Evolutionary conservation across 2,113 vertebrate species (phyloP).

Genomic region (Lepus europaeus): DNA sequence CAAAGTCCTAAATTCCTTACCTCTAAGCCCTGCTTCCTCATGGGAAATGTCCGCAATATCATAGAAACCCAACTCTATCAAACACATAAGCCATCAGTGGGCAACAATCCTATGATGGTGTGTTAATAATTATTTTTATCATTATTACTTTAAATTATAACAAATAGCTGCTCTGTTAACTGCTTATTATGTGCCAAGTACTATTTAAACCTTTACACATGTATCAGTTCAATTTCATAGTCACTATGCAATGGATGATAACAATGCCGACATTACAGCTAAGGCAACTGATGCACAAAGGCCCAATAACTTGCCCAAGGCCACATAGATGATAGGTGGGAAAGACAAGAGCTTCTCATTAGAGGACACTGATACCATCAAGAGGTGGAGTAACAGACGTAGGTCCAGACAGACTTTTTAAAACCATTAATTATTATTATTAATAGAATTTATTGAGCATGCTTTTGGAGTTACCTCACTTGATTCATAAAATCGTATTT

Average conservation of each 20-base stretch:
- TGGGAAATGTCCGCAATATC: neutral
- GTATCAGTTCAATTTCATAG: neutral
- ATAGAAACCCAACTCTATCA: neutral
- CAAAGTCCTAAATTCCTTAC: constrained; percentile 52
- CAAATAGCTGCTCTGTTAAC: neutral
- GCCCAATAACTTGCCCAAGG: neutral
- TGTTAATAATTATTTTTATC: constrained; percentile 12
- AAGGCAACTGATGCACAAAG: neutral
- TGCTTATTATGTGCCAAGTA: neutral
- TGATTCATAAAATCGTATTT: neutral
- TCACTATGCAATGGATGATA: neutral
- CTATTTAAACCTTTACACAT: neutral
- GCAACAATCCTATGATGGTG: neutral
- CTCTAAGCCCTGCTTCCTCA: neutral
- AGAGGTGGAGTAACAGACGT: neutral
- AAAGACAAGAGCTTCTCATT: neutral
- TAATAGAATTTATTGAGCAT: neutral
- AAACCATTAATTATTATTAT: neutral
- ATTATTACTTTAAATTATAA: neutral
- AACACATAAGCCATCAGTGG: neutral
- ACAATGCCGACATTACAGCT: neutral
- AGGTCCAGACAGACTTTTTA: neutral
- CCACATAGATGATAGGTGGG: neutral
- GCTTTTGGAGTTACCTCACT: neutral
- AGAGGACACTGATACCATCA: neutral